phyloP scores from a whole-genome alignment of 1,140 invertebrate species.

The Cydia strobilella region DNA sequence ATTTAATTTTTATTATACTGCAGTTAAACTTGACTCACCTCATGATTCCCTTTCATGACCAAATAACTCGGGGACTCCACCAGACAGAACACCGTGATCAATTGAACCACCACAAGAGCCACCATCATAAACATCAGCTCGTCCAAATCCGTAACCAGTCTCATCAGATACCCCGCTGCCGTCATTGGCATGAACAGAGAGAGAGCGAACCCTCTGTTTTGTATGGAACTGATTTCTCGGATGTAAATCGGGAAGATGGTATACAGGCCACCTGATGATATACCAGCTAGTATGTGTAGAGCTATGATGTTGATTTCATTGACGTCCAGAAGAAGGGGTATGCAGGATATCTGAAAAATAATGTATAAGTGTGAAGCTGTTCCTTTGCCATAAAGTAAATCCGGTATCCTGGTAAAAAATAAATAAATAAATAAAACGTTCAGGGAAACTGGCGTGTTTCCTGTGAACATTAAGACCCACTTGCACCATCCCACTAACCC shows the following conservation, averaged over 20 bases:
- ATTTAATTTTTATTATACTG: no score
- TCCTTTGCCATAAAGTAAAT: no score
- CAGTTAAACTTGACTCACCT: conserved; percentile 54
- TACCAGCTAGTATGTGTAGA: conserved; percentile 53
- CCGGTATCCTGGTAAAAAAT: no score
- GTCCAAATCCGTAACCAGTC: conserved; percentile 49
- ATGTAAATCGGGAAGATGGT: conserved; percentile 60
- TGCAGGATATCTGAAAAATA: conserved; percentile 43
- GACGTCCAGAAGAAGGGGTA: conserved; percentile 53
- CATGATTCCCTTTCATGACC: conserved; percentile 54
- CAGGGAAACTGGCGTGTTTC: no score
- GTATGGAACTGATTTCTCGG: conserved; percentile 48
- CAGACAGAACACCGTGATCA: conserved; percentile 52
- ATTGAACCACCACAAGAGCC: conserved; percentile 53
- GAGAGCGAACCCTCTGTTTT: conserved; percentile 40
- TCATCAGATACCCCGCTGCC: conserved; percentile 53
- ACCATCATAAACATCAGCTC: conserved; percentile 54
- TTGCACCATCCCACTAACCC: no score
- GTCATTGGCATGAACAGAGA: conserved; percentile 53
- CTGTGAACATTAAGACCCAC: no score
- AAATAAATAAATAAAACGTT: no score
- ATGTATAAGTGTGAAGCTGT: neutral
- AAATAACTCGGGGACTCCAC: conserved; percentile 62
- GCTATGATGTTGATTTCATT: conserved; percentile 45
- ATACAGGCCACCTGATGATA: conserved; percentile 57